Evolutionary conservation across 2,113 vertebrate species (phyloP), one percentile per base, ranked within the genome.

Genomic region (Ploceus nigricollis): DNA sequence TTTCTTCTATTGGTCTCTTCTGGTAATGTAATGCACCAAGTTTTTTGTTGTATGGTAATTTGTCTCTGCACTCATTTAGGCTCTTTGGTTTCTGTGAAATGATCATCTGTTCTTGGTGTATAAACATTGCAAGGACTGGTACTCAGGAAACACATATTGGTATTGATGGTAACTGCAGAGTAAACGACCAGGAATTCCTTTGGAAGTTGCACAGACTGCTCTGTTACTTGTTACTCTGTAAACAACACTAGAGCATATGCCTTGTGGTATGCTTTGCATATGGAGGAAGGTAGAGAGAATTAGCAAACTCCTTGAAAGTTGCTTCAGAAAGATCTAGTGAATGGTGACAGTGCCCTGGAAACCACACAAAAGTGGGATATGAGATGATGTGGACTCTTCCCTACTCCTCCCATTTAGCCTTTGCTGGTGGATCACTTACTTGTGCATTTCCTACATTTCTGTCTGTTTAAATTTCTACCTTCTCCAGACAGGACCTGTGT

Each of bases 351-450:
- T 57, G 27, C 53, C 53, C 40, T 82, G 44, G 57, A 65, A 90
- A 79, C 24, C 0, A 2, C 51, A 20, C 13, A 14, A 31, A 79
- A 37, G 0, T 0, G 1, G 5, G 17, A 10, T 33, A 12, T 13
- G n/a, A 81, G 21, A 50, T 73, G 11, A 31, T 44, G 20, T 54
- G 42, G 23, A 50, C 63, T 87, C 37, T 23, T 66, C 16, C 13
- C 22, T 14, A 13, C 6, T 7, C 42, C 42, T 57, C 6, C 11
- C 6, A 2, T 31, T 75, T 56, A 54, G 18, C 27, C 17, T 5
- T 65, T 83, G 48, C n/a, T 61, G 33, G 18, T 45, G 15, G 44
- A 69, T 82, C 3, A 4, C 61, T 61, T 65, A 47, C 31, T 60
- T 78, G 45, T 47, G 24, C 40, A 33, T 79, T 71, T 88, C 13